Conservation (phyloP, 2,113 vertebrate species). For the Urocynchramus pylzowi region DNA sequence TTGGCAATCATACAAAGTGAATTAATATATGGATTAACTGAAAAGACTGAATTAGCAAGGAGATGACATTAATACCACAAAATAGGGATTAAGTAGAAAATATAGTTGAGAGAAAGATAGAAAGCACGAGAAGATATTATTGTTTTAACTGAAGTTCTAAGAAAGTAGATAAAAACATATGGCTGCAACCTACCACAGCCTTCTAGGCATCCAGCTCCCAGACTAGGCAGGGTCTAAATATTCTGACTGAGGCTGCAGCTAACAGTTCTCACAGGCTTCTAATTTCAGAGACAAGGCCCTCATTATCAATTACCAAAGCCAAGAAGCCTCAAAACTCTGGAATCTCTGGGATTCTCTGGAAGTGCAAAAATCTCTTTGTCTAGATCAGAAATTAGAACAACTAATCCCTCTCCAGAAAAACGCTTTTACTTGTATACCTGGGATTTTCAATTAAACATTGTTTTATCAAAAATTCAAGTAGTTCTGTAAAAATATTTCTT, state of each 20-base stretch:
- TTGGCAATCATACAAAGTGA: neutral
- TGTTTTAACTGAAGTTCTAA: neutral
- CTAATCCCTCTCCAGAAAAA: neutral
- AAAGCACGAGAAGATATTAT: neutral
- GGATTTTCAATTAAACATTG: neutral
- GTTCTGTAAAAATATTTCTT: neutral
- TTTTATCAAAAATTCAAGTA: neutral
- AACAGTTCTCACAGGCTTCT: neutral
- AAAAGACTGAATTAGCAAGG: neutral
- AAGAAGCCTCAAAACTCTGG: neutral
- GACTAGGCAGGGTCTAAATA: rapidly evolving
- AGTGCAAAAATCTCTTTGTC: neutral
- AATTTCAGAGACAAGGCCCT: neutral
- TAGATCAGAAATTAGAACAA: neutral
- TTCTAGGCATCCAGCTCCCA: neutral
- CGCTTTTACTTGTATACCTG: neutral
- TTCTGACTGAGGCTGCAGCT: neutral
- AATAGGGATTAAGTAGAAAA: neutral
- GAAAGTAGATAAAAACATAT: neutral
- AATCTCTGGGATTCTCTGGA: neutral
- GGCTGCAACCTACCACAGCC: neutral
- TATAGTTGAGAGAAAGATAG: neutral
- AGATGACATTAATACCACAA: neutral
- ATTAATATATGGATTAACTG: neutral
- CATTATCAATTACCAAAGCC: neutral